Evolutionary conservation across 2,888 invertebrate genomes (phyloP).

Genomic region (Acanthococcus lagerstroemiae): DNA sequence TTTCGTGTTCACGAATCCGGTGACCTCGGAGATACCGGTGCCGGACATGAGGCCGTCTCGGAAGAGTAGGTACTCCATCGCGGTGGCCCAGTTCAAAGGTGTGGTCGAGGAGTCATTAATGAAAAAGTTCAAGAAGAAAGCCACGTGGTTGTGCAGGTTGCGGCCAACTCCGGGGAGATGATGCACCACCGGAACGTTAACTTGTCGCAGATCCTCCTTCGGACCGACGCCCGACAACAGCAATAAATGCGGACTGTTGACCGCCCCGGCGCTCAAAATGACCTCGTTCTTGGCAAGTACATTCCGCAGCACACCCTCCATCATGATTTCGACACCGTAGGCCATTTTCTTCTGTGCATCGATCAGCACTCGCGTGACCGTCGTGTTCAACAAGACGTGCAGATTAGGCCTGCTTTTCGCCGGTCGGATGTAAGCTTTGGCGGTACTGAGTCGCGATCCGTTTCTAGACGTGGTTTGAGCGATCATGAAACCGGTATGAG

Average conservation of each 20-base stretch:
- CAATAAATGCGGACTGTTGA: conserved; percentile 87
- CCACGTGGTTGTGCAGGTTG: conserved; percentile 79
- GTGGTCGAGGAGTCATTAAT: conserved; percentile 76
- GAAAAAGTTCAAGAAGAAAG: conserved; percentile 65
- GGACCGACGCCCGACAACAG: conserved; percentile 83
- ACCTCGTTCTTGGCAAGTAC: conserved; percentile 60
- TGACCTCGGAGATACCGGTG: conserved; percentile 76
- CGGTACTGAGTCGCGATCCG: conserved; percentile 71
- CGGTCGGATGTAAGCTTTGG: conserved; percentile 72
- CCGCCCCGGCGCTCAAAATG: conserved; percentile 60
- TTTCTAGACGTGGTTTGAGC: conserved; percentile 80
- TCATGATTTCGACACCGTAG: conserved; percentile 48
- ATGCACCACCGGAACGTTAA: conserved; percentile 57
- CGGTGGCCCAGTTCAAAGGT: conserved; percentile 82
- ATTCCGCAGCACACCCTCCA: conserved; percentile 35
- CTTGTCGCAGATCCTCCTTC: conserved; percentile 52
- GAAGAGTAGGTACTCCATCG: conserved; percentile 80
- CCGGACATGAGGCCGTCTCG: conserved; percentile 83
- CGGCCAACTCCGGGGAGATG: conserved; percentile 70
- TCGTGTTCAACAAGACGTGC: conserved; percentile 73
- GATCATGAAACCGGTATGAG: conserved; percentile 73
- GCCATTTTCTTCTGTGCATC: conserved; percentile 54
- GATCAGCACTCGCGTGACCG: conserved; percentile 64
- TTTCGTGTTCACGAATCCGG: conserved; percentile 70
- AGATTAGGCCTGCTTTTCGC: conserved; percentile 64